Percentiles rank a stretch among this genome's conserved stretches.
Conservation (phyloP, 37 sponge, comb jelly and placozoan genomes). For the Aplysina aerophoba region DNA sequence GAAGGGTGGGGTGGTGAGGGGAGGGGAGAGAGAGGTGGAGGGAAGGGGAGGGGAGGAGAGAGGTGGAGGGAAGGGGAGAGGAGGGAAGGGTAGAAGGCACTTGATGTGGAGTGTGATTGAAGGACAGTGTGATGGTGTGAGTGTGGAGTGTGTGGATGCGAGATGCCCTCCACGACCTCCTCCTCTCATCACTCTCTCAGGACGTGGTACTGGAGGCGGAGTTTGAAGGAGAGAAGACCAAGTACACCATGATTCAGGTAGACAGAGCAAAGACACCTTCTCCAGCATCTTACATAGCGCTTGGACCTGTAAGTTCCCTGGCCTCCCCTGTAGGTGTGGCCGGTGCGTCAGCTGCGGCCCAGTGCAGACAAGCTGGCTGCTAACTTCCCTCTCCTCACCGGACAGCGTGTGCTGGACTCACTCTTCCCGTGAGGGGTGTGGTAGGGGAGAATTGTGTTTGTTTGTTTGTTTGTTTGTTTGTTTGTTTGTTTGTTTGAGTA, state of each 20-base stretch:
- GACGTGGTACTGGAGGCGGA: slow-evolving; percentile 92
- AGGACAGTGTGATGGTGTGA: neutral
- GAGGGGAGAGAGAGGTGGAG: neutral
- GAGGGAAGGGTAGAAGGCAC: neutral
- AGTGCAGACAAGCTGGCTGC: slow-evolving; percentile 94
- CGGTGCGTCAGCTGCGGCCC: slow-evolving; percentile 94
- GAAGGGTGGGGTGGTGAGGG: neutral
- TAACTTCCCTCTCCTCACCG: slow-evolving; percentile 96
- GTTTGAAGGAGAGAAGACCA: slow-evolving; percentile 89
- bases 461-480: too few relatives aligned
- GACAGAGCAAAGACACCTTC: too few relatives aligned
- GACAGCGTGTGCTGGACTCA: slow-evolving; percentile 96
- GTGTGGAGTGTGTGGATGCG: neutral
- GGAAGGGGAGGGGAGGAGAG: too few relatives aligned
- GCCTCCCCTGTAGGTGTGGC: slow-evolving; percentile 92
- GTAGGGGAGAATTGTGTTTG: neutral
- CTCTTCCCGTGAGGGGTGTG: slow-evolving; percentile 93
- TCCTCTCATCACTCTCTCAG: slow-evolving; percentile 9
- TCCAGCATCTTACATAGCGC: neutral
- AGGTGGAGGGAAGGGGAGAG: neutral
- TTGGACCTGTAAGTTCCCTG: neutral
- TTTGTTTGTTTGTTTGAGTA: too few relatives aligned
- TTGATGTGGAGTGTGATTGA: neutral
- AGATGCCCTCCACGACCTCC: neutral
- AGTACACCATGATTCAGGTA: slow-evolving; percentile 93